These are phyloP conservation scores for Epistrophe eligans DNA, from an alignment of 2,888 invertebrate species.

Conservation along the genomic window DNA sequence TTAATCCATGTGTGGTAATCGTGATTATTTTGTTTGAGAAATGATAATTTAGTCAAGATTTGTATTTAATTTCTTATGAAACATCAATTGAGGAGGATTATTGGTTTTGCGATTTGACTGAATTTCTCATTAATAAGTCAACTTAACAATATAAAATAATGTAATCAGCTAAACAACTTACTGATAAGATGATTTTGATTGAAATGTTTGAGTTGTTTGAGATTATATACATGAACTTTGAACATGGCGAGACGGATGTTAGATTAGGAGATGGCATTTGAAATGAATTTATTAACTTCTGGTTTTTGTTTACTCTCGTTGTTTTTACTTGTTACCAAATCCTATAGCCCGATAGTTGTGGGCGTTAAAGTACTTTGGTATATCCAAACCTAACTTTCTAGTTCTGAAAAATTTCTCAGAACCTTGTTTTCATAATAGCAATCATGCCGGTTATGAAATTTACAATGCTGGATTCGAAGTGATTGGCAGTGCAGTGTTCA, in stretches of 20 bases:
- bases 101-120: conserved; percentile 41
- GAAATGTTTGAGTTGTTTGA: neutral
- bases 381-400: too few species aligned
- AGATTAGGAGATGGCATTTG: too few species aligned
- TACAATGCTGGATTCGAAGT: too few species aligned
- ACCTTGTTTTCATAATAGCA: too few species aligned
- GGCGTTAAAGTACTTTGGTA: too few species aligned
- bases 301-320: too few species aligned
- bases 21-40: conserved; percentile 55
- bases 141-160: neutral
- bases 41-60: conserved; percentile 65
- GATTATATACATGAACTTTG: neutral
- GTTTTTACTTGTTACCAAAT: too few species aligned
- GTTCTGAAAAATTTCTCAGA: too few species aligned
- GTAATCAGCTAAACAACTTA: neutral
- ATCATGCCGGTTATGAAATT: too few species aligned
- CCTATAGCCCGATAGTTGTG: too few species aligned
- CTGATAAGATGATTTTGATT: neutral
- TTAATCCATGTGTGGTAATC: conserved; percentile 70
- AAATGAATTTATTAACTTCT: too few species aligned
- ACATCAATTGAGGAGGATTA: conserved; percentile 52
- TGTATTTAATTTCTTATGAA: conserved; percentile 51
- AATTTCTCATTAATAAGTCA: conserved; percentile 39
- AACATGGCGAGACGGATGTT: neutral
- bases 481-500: too few species aligned